These are phyloP conservation scores for Menidia beryllina DNA, from an alignment of 2,113 vertebrate genomes.

Conservation along the genomic window DNA sequence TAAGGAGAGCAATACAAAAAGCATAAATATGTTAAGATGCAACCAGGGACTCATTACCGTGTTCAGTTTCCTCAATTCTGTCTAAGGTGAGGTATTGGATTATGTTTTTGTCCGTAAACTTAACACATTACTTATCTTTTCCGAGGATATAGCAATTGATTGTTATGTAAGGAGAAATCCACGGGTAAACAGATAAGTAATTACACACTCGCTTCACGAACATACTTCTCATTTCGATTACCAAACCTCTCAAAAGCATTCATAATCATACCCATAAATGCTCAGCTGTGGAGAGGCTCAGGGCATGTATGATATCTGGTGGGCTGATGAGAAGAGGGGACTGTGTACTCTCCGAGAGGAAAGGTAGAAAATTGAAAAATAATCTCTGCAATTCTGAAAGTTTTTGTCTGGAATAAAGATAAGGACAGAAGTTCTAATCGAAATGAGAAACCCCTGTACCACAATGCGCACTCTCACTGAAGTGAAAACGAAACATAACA, in stretches of 20 bases:
- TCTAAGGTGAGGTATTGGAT: constrained; percentile 70
- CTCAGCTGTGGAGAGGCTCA: constrained; percentile 47
- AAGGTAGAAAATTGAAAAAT: constrained; percentile 74
- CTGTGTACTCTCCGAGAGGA: constrained; percentile 49
- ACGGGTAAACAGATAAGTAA: constrained; percentile 69
- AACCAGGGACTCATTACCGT: constrained; percentile 63
- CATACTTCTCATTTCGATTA: constrained; percentile 53
- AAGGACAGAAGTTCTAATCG: constrained; percentile 44
- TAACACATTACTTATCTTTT: constrained; percentile 73
- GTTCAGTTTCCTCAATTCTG: constrained; percentile 56
- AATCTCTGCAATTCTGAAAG: constrained; percentile 66
- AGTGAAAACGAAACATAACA: constrained; percentile 41
- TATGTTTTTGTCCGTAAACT: constrained; percentile 65
- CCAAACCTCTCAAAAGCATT: constrained; percentile 44
- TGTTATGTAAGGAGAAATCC: constrained; percentile 60
- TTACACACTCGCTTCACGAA: constrained; percentile 67
- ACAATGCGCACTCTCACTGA: constrained; percentile 26
- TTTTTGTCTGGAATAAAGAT: constrained; percentile 66
- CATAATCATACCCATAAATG: constrained; percentile 60
- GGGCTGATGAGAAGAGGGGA: constrained; percentile 55
- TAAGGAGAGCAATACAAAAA: constrained; percentile 6
- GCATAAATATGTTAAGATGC: constrained; percentile 52
- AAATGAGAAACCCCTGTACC: constrained; percentile 34
- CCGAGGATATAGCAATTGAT: constrained; percentile 74
- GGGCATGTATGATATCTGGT: constrained; percentile 63